Evolutionary conservation across 2,797 vertebrate species (phyloP).

Genomic region (Lithobates pipiens): DNA sequence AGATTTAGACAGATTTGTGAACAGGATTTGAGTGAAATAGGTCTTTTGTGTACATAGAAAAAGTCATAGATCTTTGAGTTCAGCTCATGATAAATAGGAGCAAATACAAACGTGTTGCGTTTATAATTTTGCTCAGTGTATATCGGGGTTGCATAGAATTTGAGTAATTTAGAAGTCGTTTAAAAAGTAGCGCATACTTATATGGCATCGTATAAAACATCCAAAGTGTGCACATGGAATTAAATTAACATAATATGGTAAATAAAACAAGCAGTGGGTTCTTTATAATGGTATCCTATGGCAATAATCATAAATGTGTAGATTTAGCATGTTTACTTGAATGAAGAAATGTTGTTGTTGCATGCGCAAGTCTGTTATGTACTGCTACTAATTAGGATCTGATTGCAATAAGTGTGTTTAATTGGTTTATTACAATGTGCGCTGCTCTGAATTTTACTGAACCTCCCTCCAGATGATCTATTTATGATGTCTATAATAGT

Average conservation of each 20-base stretch:
- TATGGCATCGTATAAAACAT: not conserved
- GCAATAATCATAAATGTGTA: slow-evolving; percentile 19
- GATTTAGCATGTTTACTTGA: slow-evolving; percentile 6
- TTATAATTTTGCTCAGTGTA: too few relatives aligned
- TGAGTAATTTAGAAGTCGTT: not conserved
- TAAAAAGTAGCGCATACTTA: not conserved
- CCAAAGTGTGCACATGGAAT: too few relatives aligned
- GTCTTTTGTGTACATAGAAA: too few relatives aligned
- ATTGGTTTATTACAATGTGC: slow-evolving; percentile 41
- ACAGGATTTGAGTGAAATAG: too few relatives aligned
- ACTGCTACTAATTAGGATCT: slow-evolving; percentile 43
- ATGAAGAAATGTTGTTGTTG: slow-evolving; percentile 22
- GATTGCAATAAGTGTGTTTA: slow-evolving; percentile 45
- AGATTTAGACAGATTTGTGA: too few relatives aligned
- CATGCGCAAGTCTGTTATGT: slow-evolving; percentile 13
- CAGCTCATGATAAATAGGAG: too few relatives aligned
- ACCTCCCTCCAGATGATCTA: slow-evolving; percentile 6
- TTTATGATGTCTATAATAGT: slow-evolving; percentile 6
- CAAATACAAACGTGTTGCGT: too few relatives aligned
- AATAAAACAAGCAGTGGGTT: slow-evolving; percentile 2
- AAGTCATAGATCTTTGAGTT: too few relatives aligned
- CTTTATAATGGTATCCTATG: not conserved
- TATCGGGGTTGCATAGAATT: not conserved
- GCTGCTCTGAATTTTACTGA: not conserved
- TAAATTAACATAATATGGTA: not conserved